Percentiles rank a stretch among this genome's conserved stretches.
phyloP scores from a whole-genome alignment of 2,797 vertebrate genomes.

The Anomalospiza imberbis region DNA sequence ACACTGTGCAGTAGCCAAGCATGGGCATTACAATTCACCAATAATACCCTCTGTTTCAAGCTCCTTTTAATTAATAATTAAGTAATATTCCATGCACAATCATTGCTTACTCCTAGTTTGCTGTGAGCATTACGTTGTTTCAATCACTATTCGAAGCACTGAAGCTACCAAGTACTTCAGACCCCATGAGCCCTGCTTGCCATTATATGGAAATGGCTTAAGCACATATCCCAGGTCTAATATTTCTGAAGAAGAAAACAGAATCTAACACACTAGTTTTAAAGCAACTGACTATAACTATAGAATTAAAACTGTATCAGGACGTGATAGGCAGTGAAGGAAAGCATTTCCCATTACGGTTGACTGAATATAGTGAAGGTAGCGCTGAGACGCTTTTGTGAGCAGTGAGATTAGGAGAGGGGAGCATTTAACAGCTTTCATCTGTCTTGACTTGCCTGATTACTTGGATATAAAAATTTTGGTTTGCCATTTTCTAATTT shows the following conservation, averaged over 20 bases:
- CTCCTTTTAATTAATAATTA: background rate
- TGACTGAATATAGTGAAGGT: background rate
- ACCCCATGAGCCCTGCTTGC: background rate
- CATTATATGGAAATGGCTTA: background rate
- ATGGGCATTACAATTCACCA: background rate
- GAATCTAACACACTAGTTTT: background rate
- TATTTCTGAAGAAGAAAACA: background rate
- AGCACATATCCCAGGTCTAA: background rate
- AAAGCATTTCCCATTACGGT: background rate
- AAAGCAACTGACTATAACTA: background rate
- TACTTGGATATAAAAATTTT: background rate
- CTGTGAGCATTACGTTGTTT: background rate
- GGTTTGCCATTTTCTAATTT: background rate
- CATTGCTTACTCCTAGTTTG: background rate
- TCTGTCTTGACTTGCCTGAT: background rate
- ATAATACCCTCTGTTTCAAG: background rate
- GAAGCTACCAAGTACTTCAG: background rate
- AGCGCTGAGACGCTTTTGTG: background rate
- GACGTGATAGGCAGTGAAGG: background rate
- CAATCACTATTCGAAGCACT: background rate
- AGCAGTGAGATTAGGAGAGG: background rate
- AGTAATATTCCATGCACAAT: background rate
- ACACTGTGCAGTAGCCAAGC: background rate
- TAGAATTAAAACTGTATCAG: background rate
- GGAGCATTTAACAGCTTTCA: background rate